Evolutionary conservation across 1,140 invertebrate species (phyloP).

Genomic region (Cydia strobilella): DNA sequence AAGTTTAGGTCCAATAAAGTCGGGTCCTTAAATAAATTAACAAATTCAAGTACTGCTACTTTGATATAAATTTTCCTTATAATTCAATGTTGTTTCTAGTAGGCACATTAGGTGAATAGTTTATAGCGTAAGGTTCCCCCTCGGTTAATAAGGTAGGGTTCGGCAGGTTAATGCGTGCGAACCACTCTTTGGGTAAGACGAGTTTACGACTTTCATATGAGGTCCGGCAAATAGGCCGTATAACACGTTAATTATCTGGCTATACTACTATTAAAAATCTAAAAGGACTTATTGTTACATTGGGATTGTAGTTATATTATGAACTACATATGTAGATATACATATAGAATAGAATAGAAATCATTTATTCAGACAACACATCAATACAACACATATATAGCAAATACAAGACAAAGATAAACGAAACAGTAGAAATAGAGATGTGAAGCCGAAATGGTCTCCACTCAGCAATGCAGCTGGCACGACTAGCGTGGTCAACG

Average conservation of each 20-base stretch:
- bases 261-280: background rate
- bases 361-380: too few species aligned
- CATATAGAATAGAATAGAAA: too few species aligned
- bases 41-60: constrained; percentile 17
- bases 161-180: constrained; percentile 26
- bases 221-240: constrained; percentile 10
- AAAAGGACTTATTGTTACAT: background rate
- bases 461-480: too few species aligned
- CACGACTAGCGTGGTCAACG: too few species aligned
- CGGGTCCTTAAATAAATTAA: constrained; percentile 3
- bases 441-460: too few species aligned
- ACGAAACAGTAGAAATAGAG: too few species aligned
- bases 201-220: constrained; percentile 28
- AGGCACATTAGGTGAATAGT: constrained; percentile 22
- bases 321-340: background rate
- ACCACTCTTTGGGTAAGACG: constrained; percentile 1
- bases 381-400: too few species aligned
- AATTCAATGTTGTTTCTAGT: background rate
- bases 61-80: background rate
- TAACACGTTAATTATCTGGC: constrained; percentile 16
- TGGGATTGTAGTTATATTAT: background rate
- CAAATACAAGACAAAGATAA: too few species aligned
- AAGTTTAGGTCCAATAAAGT: background rate
- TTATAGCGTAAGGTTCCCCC: constrained; percentile 1
- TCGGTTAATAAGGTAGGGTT: constrained; percentile 25